A percentile compares a stretch with the other conserved stretches of the same genome.
phyloP scores from a whole-genome alignment of 2,113 vertebrate species.

The Xenotilapia leptura region DNA sequence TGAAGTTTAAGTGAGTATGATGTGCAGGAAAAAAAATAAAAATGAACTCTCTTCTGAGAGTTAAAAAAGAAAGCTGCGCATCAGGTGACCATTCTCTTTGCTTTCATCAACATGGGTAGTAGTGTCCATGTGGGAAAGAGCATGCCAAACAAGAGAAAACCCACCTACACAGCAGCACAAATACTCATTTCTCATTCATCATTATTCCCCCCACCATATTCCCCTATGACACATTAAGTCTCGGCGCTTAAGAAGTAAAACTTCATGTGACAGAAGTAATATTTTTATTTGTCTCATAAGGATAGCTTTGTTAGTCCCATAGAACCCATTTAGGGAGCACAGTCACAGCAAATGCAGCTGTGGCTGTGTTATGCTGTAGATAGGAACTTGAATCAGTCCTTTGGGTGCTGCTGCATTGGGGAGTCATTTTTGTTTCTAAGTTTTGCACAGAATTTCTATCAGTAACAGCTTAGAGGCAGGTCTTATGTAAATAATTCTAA shows the following conservation, averaged over 20 bases:
- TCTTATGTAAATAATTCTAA: not conserved
- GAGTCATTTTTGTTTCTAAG: not conserved
- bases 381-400: not conserved
- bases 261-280: slow-evolving; percentile 33
- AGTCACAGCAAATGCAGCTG: not conserved
- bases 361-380: not conserved
- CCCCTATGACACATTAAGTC: not conserved
- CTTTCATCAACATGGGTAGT: not conserved
- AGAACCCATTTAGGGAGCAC: not conserved
- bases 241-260: not conserved
- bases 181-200: not conserved
- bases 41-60: not conserved
- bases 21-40: not conserved
- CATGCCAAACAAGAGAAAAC: not conserved
- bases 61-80: not conserved
- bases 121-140: slow-evolving; percentile 17
- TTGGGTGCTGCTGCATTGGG: not conserved
- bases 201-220: not conserved
- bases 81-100: not conserved
- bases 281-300: not conserved
- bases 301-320: not conserved
- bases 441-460: not conserved
- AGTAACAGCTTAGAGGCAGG: not conserved
- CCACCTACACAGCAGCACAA: not conserved
- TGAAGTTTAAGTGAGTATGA: not conserved